Percentiles rank a stretch among this genome's conserved stretches.
phyloP scores from a whole-genome alignment of 2,797 vertebrate genomes.

The Macropodus opercularis region DNA sequence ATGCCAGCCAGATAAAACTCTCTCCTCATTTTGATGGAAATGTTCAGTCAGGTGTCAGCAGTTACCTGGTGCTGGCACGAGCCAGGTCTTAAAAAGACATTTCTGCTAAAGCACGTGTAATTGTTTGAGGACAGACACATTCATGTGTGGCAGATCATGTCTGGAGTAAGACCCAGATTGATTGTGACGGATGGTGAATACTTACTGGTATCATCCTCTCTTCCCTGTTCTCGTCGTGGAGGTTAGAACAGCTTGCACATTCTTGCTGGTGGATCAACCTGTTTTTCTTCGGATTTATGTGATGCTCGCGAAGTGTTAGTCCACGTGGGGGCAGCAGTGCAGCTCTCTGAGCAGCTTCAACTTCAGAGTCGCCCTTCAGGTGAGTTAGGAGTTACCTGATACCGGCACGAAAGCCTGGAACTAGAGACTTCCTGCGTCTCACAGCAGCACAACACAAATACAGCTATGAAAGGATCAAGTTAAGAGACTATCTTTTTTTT shows the following conservation, averaged over 20 bases:
- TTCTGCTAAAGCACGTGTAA: neutral
- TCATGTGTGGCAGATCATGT: neutral
- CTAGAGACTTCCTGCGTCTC: neutral
- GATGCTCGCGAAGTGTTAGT: no score
- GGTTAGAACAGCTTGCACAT: no score
- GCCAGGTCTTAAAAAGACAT: neutral
- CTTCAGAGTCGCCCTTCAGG: constrained; percentile 37
- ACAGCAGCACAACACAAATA: neutral
- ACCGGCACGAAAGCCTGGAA: neutral
- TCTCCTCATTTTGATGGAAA: neutral
- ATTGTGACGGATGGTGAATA: constrained; percentile 9
- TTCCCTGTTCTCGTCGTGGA: no score
- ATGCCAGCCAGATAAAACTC: neutral
- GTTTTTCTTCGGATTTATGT: no score
- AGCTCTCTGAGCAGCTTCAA: constrained; percentile 5
- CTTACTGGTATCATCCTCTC: no score
- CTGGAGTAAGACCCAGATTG: neutral
- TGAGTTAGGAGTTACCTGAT: constrained; percentile 60
- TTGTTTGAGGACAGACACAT: constrained; percentile 15
- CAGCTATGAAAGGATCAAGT: neutral
- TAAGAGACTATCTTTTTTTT: fast-evolving
- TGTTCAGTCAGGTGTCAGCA: constrained; percentile 1
- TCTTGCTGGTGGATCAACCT: no score
- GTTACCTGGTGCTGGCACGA: no score
- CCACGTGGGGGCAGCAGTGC: constrained; percentile 66